Percentiles rank a stretch among this genome's conserved stretches.
Evolutionary conservation across 2,797 vertebrate genomes (phyloP).

Genomic region (Acomys russatus): DNA sequence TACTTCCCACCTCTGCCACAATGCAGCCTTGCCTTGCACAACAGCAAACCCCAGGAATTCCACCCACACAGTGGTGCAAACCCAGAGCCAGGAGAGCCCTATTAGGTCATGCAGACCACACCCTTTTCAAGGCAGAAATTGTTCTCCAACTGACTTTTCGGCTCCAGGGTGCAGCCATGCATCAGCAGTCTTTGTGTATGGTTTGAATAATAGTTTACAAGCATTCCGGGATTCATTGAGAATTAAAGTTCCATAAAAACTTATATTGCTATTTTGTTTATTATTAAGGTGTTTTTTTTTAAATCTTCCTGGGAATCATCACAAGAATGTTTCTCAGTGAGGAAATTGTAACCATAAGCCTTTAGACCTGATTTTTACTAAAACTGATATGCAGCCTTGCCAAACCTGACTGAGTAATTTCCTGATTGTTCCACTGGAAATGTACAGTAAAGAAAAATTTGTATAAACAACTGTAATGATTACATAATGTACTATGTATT

Average conservation of each 20-base stretch:
- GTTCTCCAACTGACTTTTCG: conserved; percentile 48
- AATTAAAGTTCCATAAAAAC: conserved; percentile 73
- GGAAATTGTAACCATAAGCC: not conserved
- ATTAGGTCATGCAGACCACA: conserved; percentile 60
- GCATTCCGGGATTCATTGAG: conserved; percentile 71
- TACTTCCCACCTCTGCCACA: conserved; percentile 3
- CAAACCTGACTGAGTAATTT: conserved; percentile 33
- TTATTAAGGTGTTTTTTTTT: conserved; percentile 38
- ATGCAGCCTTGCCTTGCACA: conserved; percentile 2
- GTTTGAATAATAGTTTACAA: conserved; percentile 78
- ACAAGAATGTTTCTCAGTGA: conserved; percentile 57
- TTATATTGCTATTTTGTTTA: conserved; percentile 77
- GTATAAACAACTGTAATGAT: conserved; percentile 52
- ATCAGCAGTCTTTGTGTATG: conserved; percentile 48
- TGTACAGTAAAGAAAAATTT: conserved; percentile 9
- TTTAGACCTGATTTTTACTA: conserved; percentile 65
- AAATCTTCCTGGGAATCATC: conserved; percentile 55
- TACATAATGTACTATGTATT: conserved; percentile 55
- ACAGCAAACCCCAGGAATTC: conserved; percentile 45
- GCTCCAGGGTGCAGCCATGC: not conserved
- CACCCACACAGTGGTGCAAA: conserved; percentile 52
- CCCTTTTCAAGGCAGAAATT: conserved; percentile 43
- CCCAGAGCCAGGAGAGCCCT: conserved; percentile 55
- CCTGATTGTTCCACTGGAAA: not conserved
- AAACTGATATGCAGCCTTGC: conserved; percentile 15